These are phyloP conservation scores for Dyspetes luteomarginatus DNA, from an alignment of 2,888 invertebrate genomes.

Conservation along the genomic window DNA sequence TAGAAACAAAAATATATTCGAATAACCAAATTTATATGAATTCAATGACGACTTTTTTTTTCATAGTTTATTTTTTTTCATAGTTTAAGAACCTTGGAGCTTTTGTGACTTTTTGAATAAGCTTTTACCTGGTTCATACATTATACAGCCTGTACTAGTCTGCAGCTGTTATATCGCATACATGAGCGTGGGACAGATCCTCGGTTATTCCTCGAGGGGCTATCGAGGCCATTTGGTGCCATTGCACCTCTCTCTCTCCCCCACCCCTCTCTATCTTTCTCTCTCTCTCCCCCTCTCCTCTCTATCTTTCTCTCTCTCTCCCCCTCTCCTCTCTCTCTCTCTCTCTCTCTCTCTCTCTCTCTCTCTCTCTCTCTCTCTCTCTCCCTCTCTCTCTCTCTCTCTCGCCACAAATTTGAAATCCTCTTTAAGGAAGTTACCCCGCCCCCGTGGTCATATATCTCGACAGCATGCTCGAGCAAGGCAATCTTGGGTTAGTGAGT, in stretches of 20 bases:
- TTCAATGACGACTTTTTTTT: neutral
- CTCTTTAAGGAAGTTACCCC: slow-evolving; percentile 38
- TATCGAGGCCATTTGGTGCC: slow-evolving; percentile 25
- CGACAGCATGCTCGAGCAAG: slow-evolving; percentile 15
- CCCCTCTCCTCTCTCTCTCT: slow-evolving; percentile 9
- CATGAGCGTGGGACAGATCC: slow-evolving; percentile 35
- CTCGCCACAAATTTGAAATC: slow-evolving; percentile 57
- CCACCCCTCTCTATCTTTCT: neutral
- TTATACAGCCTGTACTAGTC: slow-evolving; percentile 7
- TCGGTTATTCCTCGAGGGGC: slow-evolving; percentile 54
- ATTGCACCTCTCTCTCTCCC: slow-evolving; percentile 26
- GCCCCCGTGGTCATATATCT: slow-evolving; percentile 48
- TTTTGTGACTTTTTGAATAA: neutral
- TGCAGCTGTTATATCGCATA: slow-evolving; percentile 31
- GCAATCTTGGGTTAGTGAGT: neutral
- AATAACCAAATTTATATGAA: neutral
- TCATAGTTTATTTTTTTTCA: neutral
- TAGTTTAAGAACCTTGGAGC: slow-evolving; percentile 5
- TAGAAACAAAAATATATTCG: neutral
- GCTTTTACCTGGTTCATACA: slow-evolving; percentile 4
- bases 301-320: slow-evolving; percentile 10
- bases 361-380: neutral
- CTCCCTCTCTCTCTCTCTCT: neutral
- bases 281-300: slow-evolving; percentile 17
- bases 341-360: slow-evolving; percentile 9